phyloP scores from a whole-genome alignment of 2,888 invertebrate genomes.

The Tribolium freemani region DNA sequence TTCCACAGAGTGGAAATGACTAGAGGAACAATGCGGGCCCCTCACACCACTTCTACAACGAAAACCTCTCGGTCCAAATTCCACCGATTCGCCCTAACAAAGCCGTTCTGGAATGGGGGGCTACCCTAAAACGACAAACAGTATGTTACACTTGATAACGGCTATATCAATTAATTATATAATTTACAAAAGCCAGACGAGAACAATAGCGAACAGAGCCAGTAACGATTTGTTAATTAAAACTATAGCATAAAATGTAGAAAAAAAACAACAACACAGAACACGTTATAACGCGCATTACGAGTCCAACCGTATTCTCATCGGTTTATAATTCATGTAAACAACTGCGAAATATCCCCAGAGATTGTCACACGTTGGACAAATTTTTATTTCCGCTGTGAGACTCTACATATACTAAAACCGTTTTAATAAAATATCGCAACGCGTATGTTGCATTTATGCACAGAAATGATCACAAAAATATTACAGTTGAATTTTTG shows the following conservation, averaged over 20 bases:
- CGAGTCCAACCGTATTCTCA: neutral
- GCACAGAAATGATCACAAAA: neutral
- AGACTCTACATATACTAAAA: neutral
- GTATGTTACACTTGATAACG: conserved; percentile 30
- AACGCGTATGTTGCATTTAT: conserved; percentile 6
- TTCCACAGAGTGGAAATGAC: conserved; percentile 37
- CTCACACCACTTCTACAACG: conserved; percentile 3
- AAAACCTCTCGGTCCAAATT: conserved; percentile 23
- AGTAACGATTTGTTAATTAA: conserved; percentile 22
- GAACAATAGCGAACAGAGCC: neutral
- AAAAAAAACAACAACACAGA: neutral
- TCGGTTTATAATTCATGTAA: conserved; percentile 25
- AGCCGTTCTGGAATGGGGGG: conserved; percentile 3
- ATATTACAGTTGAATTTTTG: too few species aligned
- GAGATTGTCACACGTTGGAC: neutral
- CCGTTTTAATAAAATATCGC: conserved; percentile 14
- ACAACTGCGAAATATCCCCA: conserved; percentile 1
- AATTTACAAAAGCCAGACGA: neutral
- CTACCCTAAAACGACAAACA: conserved; percentile 29
- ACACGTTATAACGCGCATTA: conserved; percentile 6
- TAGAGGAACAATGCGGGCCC: conserved; percentile 35
- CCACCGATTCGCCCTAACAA: conserved; percentile 25
- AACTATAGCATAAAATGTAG: conserved; percentile 1
- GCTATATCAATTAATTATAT: conserved; percentile 19
- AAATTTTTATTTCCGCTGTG: conserved; percentile 16